phyloP scores from a whole-genome alignment of 2,113 vertebrate genomes.

The Stictonetta naevosa region DNA sequence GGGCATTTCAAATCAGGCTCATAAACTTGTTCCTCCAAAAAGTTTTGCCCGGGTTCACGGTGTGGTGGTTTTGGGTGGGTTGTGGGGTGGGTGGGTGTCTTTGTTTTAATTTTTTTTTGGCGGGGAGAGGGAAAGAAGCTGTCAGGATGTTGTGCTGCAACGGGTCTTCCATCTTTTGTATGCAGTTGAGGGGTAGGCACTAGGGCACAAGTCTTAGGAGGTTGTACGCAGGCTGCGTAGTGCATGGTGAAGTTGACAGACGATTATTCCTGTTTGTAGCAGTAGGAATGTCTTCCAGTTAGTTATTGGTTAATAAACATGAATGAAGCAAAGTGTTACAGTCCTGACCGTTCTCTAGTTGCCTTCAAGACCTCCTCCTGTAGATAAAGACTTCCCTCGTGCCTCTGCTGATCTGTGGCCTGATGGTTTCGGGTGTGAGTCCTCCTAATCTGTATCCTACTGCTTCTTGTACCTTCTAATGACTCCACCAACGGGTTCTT shows the following conservation, averaged over 20 bases:
- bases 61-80: not conserved
- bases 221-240: not conserved
- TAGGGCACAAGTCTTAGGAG: accelerated
- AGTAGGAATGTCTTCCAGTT: not conserved
- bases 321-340: not conserved
- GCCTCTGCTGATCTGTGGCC: not conserved
- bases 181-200: accelerated
- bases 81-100: too few species aligned
- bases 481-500: accelerated
- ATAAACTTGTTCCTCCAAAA: not conserved
- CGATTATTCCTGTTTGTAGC: not conserved
- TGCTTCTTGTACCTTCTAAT: not conserved
- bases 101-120: not conserved
- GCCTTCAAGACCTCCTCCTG: not conserved
- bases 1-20: not conserved
- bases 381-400: not conserved
- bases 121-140: not conserved
- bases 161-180: accelerated
- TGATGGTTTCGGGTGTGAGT: not conserved
- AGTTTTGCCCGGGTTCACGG: not conserved
- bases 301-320: not conserved
- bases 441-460: accelerated
- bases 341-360: not conserved
- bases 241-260: not conserved
- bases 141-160: accelerated